phyloP scores from a whole-genome alignment of 2,113 vertebrate species.

The Notarius quadriscutis region DNA sequence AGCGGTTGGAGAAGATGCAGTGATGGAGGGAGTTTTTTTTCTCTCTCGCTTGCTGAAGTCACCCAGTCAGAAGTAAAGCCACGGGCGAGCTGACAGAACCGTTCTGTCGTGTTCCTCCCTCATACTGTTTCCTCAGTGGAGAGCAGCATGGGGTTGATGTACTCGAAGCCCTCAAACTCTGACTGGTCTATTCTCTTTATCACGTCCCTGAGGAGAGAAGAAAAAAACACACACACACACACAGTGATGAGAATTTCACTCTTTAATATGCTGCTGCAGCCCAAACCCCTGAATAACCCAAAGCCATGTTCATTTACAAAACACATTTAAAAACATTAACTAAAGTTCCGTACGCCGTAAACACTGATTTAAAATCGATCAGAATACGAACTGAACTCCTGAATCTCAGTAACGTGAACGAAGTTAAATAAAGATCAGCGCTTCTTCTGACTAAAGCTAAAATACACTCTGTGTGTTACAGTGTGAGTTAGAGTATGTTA shows the following conservation, averaged over 20 bases:
- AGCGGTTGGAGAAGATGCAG: neutral
- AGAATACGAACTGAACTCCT: neutral
- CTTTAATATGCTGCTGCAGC: neutral
- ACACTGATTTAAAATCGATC: neutral
- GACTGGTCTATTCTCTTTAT: slow-evolving; percentile 99
- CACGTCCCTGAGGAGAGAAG: slow-evolving; percentile 80
- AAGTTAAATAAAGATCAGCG: neutral
- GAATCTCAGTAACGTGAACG: neutral
- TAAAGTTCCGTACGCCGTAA: neutral
- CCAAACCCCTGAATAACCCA: neutral
- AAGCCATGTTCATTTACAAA: neutral
- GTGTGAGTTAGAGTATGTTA: neutral
- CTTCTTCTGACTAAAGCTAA: neutral
- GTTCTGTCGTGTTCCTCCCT: slow-evolving; percentile 60
- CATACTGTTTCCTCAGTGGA: slow-evolving; percentile 94
- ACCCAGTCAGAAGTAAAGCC: neutral
- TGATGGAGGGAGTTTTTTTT: neutral
- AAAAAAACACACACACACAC: slow-evolving; percentile 22
- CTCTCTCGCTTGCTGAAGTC: neutral
- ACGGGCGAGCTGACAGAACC: neutral
- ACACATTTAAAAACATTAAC: neutral
- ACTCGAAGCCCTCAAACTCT: slow-evolving; percentile 98
- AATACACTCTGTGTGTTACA: neutral
- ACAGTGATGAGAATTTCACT: slow-evolving; percentile 19
- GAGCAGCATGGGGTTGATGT: slow-evolving; percentile 95